Percentiles rank a stretch among this genome's conserved stretches.
These are phyloP conservation scores for Microtus ochrogaster DNA, from an alignment of 2,113 vertebrate genomes.

Conservation along the genomic window DNA sequence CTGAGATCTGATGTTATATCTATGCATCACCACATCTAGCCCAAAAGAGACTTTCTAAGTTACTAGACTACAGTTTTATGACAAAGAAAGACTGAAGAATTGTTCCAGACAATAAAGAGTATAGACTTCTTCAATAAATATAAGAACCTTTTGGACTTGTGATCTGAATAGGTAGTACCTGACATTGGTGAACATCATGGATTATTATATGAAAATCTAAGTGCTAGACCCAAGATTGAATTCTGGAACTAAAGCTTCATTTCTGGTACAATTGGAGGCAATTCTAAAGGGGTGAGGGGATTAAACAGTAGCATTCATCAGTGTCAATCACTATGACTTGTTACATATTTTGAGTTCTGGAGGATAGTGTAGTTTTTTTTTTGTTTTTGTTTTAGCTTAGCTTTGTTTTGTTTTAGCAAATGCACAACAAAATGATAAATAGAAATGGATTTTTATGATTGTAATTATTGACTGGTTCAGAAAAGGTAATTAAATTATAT, in stretches of 20 bases:
- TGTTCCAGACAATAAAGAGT: not conserved
- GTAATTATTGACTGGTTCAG: not conserved
- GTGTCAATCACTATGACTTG: not conserved
- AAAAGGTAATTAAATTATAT: not conserved
- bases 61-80: not conserved
- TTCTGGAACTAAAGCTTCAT: not conserved
- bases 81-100: not conserved
- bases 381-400: not conserved
- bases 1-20: not conserved
- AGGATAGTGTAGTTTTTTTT: not conserved
- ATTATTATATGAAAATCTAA: not conserved
- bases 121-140: not conserved
- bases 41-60: not conserved
- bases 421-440: not conserved
- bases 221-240: not conserved
- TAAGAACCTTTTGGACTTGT: not conserved
- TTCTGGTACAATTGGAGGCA: not conserved
- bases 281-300: not conserved
- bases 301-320: not conserved
- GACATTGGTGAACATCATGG: not conserved
- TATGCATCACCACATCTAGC: not conserved
- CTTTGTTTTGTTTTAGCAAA: not conserved
- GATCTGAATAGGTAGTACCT: not conserved
- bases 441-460: constrained; percentile 22
- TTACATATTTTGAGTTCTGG: not conserved